phyloP scores from a whole-genome alignment of 2,113 vertebrate species.

The Phoenicopterus ruber region DNA sequence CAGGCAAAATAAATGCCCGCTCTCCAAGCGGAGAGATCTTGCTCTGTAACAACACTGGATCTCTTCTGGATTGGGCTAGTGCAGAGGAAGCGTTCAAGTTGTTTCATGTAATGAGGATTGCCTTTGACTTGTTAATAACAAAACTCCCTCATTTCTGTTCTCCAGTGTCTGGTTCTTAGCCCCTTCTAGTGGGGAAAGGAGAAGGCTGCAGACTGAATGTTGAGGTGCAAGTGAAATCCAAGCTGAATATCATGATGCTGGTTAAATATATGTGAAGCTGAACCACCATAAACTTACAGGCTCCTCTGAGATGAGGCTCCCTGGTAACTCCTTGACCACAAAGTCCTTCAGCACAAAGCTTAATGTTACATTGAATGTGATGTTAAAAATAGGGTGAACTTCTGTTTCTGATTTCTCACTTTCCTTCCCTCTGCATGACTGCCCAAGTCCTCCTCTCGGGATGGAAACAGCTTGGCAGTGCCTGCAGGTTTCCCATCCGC shows the following conservation, averaged over 20 bases:
- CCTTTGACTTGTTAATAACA: accelerated
- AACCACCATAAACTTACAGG: background rate
- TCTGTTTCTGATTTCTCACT: background rate
- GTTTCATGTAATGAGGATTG: background rate
- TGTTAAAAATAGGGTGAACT: background rate
- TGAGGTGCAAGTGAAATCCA: background rate
- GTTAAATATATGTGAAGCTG: background rate
- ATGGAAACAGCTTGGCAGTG: background rate
- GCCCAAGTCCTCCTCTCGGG: background rate
- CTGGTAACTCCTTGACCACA: background rate
- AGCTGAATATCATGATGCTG: background rate
- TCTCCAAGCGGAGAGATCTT: background rate
- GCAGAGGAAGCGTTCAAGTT: background rate
- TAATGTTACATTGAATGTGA: background rate
- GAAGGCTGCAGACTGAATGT: background rate
- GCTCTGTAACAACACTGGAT: background rate
- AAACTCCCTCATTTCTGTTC: background rate
- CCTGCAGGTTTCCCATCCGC: background rate
- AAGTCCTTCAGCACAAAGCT: background rate
- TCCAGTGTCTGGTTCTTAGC: background rate
- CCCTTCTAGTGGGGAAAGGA: background rate
- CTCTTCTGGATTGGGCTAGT: background rate
- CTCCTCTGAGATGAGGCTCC: background rate
- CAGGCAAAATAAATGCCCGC: background rate
- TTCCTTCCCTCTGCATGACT: background rate